Base-by-base conservation (phyloP, 1,140 invertebrate genomes). In the Dendrolimus punctatus region DNA sequence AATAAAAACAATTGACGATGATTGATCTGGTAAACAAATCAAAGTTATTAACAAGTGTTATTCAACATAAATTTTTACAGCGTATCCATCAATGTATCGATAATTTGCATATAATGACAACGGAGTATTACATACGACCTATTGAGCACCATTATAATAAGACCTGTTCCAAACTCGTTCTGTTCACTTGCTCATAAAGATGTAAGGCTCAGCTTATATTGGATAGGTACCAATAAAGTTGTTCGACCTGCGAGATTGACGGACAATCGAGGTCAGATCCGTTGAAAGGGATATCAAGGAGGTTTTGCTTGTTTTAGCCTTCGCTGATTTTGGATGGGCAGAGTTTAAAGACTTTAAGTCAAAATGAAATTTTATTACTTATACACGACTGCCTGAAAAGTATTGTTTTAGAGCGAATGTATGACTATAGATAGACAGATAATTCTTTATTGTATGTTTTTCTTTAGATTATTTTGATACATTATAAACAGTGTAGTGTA, bases 201-300 rank as follows among this genome's bases (percentile, higher is more conserved):
- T 10, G 39, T 23, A 48, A 23, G 41, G 59, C 9, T 59, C 67
- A 54, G 38, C 8, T 52, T 54, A 67, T 5, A 51, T 40, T 63
- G 62, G 68, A 42, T 56, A 51, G 37, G 43, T 57, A 58, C 59
- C 64, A 58, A 66, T 68, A 66, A 64, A 64, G 68, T 60, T 59
- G 68, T 63, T 56, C 58, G 55, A 57, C 47, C 41, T 51, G 53
- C 40, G 39, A 55, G 65, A 68, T 62, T 73, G 74, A 77, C 60
- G 64, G 72, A 73, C 74, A 64, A 64, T 59, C 59, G 67, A 73
- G 74, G 72, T 64, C 68, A 62, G 49, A 23, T 57, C 43, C 54
- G 49, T 56, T 55, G 49, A 51, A 49, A 53, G 41, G 46, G 51
- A 36, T 42, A 23, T 23, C 23, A 23, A 23, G 23, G 23, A 23